These are phyloP conservation scores for Fukomys damarensis DNA, from an alignment of 2,113 vertebrate genomes.

Conservation along the genomic window DNA sequence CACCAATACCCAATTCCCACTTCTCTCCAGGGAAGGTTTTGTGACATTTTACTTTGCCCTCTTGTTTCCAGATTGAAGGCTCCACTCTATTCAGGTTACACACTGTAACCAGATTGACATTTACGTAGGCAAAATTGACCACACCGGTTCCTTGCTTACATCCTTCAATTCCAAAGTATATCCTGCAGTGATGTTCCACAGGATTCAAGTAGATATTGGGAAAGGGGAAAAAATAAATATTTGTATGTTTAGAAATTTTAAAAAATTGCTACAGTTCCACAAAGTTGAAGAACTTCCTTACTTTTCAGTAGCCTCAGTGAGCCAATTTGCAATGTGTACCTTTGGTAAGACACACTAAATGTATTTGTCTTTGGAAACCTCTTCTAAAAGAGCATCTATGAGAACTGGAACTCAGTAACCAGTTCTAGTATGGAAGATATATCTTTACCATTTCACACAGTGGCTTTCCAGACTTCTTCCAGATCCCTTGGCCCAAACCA, in stretches of 20 bases:
- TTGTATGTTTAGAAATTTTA: background rate
- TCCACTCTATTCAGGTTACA: background rate
- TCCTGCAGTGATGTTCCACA: background rate
- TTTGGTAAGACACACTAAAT: background rate
- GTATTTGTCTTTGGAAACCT: background rate
- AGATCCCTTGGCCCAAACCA: accelerated
- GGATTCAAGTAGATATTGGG: background rate
- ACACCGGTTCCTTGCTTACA: background rate
- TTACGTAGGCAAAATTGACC: background rate
- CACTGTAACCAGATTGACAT: background rate
- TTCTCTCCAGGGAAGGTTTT: background rate
- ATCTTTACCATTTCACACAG: background rate
- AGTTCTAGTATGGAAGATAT: background rate
- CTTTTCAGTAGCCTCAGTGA: background rate
- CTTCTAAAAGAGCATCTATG: background rate
- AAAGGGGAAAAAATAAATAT: background rate
- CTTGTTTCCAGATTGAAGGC: background rate
- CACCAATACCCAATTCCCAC: background rate
- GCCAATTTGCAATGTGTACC: background rate
- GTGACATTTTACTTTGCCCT: background rate
- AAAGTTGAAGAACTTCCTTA: background rate
- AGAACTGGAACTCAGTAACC: background rate
- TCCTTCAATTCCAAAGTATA: background rate
- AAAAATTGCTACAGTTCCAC: background rate
- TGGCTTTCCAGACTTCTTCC: background rate